Percentiles rank a stretch among this genome's conserved stretches.
phyloP scores from a whole-genome alignment of 2,888 invertebrate genomes.

The Agrotis exclamationis region DNA sequence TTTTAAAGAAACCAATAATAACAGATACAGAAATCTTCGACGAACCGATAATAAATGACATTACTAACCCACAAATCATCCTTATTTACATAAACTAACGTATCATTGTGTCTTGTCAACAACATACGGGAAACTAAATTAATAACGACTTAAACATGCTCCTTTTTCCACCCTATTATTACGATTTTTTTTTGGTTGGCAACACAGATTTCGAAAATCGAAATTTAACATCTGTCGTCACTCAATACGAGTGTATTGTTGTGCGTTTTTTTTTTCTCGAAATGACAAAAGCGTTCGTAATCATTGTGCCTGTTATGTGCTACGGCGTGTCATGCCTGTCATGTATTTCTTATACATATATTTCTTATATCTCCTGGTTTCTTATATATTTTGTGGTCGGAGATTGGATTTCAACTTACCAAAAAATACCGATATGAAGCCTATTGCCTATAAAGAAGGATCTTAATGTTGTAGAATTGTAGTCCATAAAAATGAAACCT shows the following conservation, averaged over 20 bases:
- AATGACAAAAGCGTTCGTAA: conserved; percentile 67
- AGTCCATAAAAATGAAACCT: too few relatives aligned
- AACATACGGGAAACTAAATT: conserved; percentile 67
- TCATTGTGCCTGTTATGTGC: conserved; percentile 54
- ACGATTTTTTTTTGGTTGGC: conserved; percentile 75
- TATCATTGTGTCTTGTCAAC: conserved; percentile 72
- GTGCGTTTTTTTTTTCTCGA: conserved; percentile 70
- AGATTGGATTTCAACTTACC: neutral
- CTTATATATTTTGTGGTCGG: conserved; percentile 2
- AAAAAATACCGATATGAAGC: too few relatives aligned
- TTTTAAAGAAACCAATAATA: conserved; percentile 29
- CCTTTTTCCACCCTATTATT: conserved; percentile 76
- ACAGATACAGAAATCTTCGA: conserved; percentile 34
- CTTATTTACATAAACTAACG: conserved; percentile 61
- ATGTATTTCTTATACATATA: too few relatives aligned
- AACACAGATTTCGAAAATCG: conserved; percentile 84
- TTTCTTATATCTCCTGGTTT: conserved; percentile 24
- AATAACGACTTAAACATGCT: conserved; percentile 58
- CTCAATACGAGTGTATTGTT: conserved; percentile 83
- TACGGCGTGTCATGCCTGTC: conserved; percentile 9
- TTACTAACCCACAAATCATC: conserved; percentile 63
- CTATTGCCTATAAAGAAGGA: neutral
- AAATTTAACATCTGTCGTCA: conserved; percentile 86
- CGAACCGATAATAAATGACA: conserved; percentile 58
- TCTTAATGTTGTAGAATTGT: too few relatives aligned